A percentile compares a stretch with the other conserved stretches of the same genome.
Conservation (phyloP, 2,888 invertebrate genomes). For the Globia sparganii region DNA sequence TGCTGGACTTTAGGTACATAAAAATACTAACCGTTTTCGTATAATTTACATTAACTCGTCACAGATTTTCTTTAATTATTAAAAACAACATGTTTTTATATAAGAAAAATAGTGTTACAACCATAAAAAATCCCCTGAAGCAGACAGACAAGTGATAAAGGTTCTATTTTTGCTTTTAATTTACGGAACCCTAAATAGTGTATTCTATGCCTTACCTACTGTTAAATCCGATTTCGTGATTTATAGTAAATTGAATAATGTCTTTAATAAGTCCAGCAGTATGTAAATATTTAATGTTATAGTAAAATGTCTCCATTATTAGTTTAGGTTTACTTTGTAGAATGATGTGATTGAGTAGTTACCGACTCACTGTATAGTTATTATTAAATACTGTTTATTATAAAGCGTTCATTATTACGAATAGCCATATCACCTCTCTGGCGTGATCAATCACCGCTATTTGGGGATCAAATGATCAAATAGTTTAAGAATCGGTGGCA, state of each 20-base stretch:
- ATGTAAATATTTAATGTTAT: slow-evolving; percentile 23
- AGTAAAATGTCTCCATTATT: slow-evolving; percentile 51
- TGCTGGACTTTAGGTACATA: slow-evolving; percentile 41
- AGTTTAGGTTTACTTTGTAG: slow-evolving; percentile 49
- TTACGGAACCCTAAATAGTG: background rate
- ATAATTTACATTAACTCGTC: background rate
- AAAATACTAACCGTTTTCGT: background rate
- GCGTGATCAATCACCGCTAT: background rate
- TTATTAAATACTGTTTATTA: slow-evolving; percentile 30
- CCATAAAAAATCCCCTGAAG: background rate
- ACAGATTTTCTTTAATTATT: background rate
- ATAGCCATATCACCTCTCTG: slow-evolving; percentile 20
- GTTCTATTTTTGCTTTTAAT: background rate
- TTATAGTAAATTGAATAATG: background rate
- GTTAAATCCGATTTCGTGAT: background rate
- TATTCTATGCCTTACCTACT: background rate
- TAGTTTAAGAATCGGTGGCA: slow-evolving; percentile 35
- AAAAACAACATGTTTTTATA: background rate
- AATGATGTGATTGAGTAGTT: slow-evolving; percentile 74
- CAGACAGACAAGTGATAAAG: background rate
- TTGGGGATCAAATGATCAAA: background rate
- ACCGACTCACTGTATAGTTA: slow-evolving; percentile 69
- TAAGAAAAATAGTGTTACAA: background rate
- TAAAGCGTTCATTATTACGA: slow-evolving; percentile 8
- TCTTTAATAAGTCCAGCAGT: slow-evolving; percentile 39